Conservation (phyloP, 2,888 invertebrate species). For the Frankliniella fusca region DNA sequence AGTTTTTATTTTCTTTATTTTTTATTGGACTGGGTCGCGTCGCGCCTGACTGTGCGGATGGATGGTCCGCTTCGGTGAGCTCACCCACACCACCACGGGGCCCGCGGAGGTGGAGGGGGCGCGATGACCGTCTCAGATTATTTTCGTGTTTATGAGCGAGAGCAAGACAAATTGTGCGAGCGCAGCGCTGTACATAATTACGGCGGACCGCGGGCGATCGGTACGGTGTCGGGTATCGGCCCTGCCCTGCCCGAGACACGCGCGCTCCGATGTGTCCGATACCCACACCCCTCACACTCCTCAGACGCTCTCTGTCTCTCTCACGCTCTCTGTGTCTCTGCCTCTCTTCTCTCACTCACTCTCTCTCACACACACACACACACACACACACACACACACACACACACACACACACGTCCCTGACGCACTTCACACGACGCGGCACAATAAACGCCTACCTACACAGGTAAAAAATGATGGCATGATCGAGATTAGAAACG, state of each 20-base stretch:
- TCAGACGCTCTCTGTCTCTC: too few species aligned
- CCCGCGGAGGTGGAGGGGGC: not conserved
- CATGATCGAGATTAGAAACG: too few species aligned
- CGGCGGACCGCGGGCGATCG: not conserved
- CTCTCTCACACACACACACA: too few species aligned
- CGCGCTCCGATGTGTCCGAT: too few species aligned
- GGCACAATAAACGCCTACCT: too few species aligned
- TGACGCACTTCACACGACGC: too few species aligned
- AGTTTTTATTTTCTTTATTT: not conserved
- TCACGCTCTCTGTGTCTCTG: too few species aligned
- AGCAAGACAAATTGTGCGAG: conserved; percentile 21
- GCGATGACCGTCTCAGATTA: conserved; percentile 3
- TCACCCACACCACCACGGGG: not conserved
- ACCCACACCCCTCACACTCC: too few species aligned
- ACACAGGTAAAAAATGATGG: too few species aligned
- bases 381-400: not conserved
- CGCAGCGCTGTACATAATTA: not conserved
- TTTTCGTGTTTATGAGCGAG: conserved; percentile 22
- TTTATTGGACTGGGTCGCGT: not conserved
- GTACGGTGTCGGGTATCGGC: not conserved
- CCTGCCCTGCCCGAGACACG: not conserved
- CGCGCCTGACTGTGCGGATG: not conserved
- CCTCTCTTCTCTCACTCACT: too few species aligned
- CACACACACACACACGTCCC: not conserved
- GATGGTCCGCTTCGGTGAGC: not conserved